A percentile compares a stretch with the other conserved stretches of the same genome.
Evolutionary conservation across 2,888 invertebrate genomes (phyloP).

Genomic region (Tridacna crocea): DNA sequence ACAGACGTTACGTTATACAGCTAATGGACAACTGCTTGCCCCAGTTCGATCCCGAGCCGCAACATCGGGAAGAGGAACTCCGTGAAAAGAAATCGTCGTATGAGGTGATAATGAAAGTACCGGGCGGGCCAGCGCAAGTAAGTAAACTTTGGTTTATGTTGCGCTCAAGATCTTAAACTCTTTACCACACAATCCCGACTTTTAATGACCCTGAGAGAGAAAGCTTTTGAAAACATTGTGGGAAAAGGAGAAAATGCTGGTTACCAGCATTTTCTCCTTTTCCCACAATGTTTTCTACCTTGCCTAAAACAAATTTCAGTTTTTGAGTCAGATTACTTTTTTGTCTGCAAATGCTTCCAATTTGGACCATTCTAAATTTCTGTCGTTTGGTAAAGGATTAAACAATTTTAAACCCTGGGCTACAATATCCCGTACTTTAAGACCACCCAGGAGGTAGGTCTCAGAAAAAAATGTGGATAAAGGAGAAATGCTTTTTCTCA

Average conservation of each 20-base stretch:
- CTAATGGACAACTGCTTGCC: slow-evolving; percentile 83
- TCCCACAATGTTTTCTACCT: neutral
- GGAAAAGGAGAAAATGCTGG: neutral
- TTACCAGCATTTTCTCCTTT: slow-evolving; percentile 12
- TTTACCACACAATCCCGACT: too few relatives aligned
- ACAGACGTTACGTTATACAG: slow-evolving; percentile 79
- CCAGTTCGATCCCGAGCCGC: slow-evolving; percentile 80
- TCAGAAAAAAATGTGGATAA: too few relatives aligned
- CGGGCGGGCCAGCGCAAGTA: slow-evolving; percentile 69
- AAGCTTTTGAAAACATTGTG: neutral
- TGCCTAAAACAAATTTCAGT: neutral
- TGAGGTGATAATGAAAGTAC: slow-evolving; percentile 57
- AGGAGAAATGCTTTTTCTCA: neutral
- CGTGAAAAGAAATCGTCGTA: slow-evolving; percentile 79
- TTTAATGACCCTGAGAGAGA: too few relatives aligned
- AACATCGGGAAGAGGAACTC: slow-evolving; percentile 82
- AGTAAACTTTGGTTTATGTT: neutral
- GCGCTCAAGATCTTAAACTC: too few relatives aligned
- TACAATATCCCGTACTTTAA: too few relatives aligned
- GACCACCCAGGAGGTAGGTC: too few relatives aligned
- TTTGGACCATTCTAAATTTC: neutral
- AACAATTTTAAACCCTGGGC: neutral
- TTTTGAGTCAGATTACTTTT: neutral
- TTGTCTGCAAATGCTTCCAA: too few relatives aligned
- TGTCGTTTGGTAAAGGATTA: slow-evolving; percentile 8